These are phyloP conservation scores for Scaptomyza cyrtandrae DNA, from an alignment of 2,888 invertebrate genomes.

Conservation along the genomic window DNA sequence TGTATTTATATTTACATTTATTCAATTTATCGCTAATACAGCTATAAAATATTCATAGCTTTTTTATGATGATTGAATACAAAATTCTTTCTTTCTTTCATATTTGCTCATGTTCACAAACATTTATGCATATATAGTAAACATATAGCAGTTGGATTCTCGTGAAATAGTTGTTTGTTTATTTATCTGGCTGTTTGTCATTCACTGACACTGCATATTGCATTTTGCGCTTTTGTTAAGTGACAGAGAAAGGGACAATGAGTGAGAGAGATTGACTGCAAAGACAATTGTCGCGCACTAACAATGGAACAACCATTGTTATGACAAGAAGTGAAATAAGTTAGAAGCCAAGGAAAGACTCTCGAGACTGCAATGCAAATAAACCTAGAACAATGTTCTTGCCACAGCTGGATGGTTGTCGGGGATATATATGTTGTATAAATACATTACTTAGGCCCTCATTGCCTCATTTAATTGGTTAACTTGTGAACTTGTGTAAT, in stretches of 20 bases:
- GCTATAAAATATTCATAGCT: no score
- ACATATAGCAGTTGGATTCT: neutral
- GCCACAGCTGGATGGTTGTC: neutral
- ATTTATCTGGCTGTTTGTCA: conserved; percentile 15
- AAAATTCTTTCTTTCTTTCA: neutral
- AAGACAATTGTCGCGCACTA: conserved; percentile 34
- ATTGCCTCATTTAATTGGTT: neutral
- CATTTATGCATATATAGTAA: neutral
- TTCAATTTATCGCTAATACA: no score
- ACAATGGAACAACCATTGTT: conserved; percentile 38
- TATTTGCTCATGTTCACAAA: neutral
- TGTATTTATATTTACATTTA: neutral
- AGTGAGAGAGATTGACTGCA: conserved; percentile 6
- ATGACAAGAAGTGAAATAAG: conserved; percentile 9
- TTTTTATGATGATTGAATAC: neutral
- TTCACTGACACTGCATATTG: conserved; percentile 31
- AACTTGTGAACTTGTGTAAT: neutral
- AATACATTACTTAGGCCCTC: neutral
- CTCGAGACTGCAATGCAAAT: neutral
- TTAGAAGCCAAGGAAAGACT: neutral
- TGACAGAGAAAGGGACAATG: neutral
- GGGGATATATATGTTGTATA: neutral
- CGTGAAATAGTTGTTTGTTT: neutral
- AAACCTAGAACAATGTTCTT: neutral
- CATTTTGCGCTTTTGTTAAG: conserved; percentile 28